Evolutionary conservation across 1,140 invertebrate species (phyloP).

Genomic region (Schlechtendalia chinensis): DNA sequence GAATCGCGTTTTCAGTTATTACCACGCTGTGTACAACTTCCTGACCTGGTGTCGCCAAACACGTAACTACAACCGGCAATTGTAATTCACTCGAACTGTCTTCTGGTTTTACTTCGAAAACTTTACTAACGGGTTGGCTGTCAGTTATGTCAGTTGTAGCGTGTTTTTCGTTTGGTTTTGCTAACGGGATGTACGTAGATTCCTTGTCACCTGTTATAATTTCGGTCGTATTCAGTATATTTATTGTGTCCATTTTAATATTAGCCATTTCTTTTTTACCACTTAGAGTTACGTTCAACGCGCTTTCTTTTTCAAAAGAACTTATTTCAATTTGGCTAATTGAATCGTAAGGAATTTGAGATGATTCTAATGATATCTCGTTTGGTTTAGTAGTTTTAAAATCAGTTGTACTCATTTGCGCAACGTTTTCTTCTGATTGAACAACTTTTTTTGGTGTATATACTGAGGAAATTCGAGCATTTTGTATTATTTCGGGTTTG

Average conservation of each 20-base stretch:
- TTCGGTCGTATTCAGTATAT: conserved; percentile 1
- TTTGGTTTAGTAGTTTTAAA: not conserved
- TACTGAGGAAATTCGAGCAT: not conserved
- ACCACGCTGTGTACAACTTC: conserved; percentile 39
- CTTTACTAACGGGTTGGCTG: not conserved
- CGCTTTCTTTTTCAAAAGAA: conserved; percentile 25
- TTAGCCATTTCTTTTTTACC: not conserved
- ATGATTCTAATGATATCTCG: conserved; percentile 6
- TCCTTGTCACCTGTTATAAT: conserved; percentile 30
- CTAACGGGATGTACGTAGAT: not conserved
- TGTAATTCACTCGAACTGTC: not conserved
- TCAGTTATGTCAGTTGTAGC: conserved; percentile 9
- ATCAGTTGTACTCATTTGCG: not conserved
- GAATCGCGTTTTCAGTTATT: not conserved
- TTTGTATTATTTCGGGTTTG: not conserved
- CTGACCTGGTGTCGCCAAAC: conserved; percentile 1
- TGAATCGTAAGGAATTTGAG: conserved; percentile 3
- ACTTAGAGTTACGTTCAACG: not conserved
- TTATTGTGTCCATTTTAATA: not conserved
- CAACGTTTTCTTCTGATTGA: conserved; percentile 23
- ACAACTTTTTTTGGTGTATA: not conserved
- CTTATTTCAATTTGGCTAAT: not conserved
- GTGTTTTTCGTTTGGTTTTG: conserved; percentile 8
- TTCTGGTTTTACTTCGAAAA: conserved; percentile 22
- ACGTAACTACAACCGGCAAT: not conserved